These are phyloP conservation scores for Synergus japonicus DNA, from an alignment of 2,888 invertebrate species.

Conservation along the genomic window DNA sequence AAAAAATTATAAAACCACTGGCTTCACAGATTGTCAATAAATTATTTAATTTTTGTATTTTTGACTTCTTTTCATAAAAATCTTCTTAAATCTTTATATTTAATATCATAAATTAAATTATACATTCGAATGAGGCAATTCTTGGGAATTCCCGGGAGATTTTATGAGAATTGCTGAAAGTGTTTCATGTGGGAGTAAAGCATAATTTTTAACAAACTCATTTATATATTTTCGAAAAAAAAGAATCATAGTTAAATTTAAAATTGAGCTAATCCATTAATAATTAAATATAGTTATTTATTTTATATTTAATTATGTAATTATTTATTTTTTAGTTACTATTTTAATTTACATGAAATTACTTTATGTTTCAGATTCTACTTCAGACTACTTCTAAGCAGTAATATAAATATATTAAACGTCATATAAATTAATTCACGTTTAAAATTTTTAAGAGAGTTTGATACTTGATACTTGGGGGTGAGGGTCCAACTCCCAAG, in stretches of 20 bases:
- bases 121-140: not conserved
- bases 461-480: too few species aligned
- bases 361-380: too few species aligned
- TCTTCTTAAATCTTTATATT: not conserved
- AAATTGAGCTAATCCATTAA: not conserved
- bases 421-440: too few species aligned
- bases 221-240: not conserved
- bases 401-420: too few species aligned
- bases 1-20: not conserved
- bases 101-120: not conserved
- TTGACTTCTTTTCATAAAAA: not conserved
- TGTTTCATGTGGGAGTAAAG: not conserved
- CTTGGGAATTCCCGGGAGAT: not conserved
- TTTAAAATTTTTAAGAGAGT: too few species aligned
- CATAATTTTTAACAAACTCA: not conserved
- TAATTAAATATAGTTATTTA: not conserved
- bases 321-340: too few species aligned
- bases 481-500: too few species aligned
- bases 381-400: too few species aligned
- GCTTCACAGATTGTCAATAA: too few species aligned
- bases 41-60: not conserved
- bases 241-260: not conserved
- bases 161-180: not conserved
- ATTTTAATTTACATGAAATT: too few species aligned
- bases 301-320: too few species aligned